Percentiles rank a stretch among this genome's conserved stretches.
phyloP scores from a whole-genome alignment of 2,888 invertebrate species.

The Embidobia sp. region DNA sequence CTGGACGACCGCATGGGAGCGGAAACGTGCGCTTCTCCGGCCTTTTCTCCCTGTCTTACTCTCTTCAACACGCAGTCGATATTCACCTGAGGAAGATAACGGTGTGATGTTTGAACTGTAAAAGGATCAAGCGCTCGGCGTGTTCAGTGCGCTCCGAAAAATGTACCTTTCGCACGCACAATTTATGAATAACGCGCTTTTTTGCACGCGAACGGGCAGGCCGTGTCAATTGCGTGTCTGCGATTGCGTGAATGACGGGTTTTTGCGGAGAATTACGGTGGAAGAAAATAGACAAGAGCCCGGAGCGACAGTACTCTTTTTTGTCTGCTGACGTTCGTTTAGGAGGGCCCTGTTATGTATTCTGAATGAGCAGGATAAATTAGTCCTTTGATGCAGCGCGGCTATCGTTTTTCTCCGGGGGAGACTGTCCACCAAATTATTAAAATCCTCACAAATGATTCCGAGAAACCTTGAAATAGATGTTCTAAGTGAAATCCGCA shows the following conservation, averaged over 20 bases:
- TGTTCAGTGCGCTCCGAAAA: slow-evolving; percentile 60
- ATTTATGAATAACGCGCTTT: slow-evolving; percentile 46
- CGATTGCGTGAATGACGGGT: slow-evolving; percentile 2
- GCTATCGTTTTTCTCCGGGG: background rate
- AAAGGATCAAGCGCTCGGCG: slow-evolving; percentile 40
- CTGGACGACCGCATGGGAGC: slow-evolving; percentile 73
- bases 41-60: slow-evolving; percentile 39
- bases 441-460: too few species aligned
- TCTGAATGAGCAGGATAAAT: slow-evolving; percentile 8
- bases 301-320: background rate
- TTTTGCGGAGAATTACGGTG: too few species aligned
- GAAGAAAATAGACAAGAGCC: slow-evolving; percentile 9
- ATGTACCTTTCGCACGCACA: slow-evolving; percentile 62
- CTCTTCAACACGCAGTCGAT: slow-evolving; percentile 36
- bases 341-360: background rate
- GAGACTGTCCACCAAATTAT: background rate
- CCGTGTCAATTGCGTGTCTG: slow-evolving; percentile 20
- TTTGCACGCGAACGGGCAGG: slow-evolving; percentile 3
- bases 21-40: slow-evolving; percentile 70
- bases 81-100: slow-evolving; percentile 47
- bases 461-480: too few species aligned
- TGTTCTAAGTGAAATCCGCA: too few species aligned
- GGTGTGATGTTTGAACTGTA: slow-evolving; percentile 39
- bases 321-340: background rate
- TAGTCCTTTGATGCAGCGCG: slow-evolving; percentile 4